Percentiles rank a stretch among this genome's conserved stretches.
These are phyloP conservation scores for Cyrtodaria siliqua DNA, from an alignment of 2,888 invertebrate species.

Conservation along the genomic window DNA sequence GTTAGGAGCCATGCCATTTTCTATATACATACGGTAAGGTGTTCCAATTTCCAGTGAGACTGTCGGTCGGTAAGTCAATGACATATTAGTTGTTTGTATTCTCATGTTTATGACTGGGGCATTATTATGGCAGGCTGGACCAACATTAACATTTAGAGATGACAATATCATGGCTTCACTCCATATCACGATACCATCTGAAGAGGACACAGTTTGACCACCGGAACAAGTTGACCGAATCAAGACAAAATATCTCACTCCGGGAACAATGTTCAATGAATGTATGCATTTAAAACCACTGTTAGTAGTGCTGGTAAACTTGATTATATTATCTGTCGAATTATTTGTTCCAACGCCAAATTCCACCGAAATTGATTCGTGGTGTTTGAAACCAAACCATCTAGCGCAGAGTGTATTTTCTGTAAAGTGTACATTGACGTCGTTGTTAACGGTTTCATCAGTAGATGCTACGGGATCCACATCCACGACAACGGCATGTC, in stretches of 20 bases:
- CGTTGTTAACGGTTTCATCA: not conserved
- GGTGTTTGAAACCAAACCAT: constrained; percentile 48
- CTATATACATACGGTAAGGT: too few species aligned
- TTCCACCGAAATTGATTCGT: constrained; percentile 25
- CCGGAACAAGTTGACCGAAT: not conserved
- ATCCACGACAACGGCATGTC: constrained; percentile 40
- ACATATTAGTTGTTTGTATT: too few species aligned
- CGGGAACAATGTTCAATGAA: not conserved
- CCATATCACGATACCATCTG: constrained; percentile 22
- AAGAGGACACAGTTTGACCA: constrained; percentile 9
- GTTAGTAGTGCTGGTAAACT: constrained; percentile 12
- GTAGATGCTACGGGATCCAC: constrained; percentile 15
- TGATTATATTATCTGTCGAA: constrained; percentile 10
- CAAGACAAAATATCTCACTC: not conserved
- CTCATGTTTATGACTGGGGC: not conserved
- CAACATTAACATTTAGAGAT: not conserved
- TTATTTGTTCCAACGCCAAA: constrained; percentile 20
- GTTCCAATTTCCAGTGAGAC: too few species aligned
- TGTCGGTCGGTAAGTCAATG: too few species aligned
- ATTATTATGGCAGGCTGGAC: not conserved
- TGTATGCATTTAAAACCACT: not conserved
- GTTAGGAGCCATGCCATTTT: too few species aligned
- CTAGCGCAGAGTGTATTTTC: constrained; percentile 29
- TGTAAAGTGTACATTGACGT: constrained; percentile 39
- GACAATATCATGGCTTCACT: not conserved